phyloP scores from a whole-genome alignment of 2,113 vertebrate species.

The Corydoras maculifer region DNA sequence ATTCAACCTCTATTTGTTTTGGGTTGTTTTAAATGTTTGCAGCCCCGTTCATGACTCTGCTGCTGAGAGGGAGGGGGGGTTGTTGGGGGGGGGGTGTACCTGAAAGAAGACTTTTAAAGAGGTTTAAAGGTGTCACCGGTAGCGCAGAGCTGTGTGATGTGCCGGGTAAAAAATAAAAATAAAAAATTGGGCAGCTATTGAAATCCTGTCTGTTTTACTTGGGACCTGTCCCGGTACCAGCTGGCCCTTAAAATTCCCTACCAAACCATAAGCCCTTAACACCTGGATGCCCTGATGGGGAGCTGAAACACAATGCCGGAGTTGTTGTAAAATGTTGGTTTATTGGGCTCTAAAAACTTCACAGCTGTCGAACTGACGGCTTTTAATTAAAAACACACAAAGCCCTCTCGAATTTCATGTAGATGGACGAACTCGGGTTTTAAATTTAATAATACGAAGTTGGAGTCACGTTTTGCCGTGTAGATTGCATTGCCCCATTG shows the following conservation, averaged over 20 bases:
- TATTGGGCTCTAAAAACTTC: background rate
- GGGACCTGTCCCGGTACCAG: constrained; percentile 30
- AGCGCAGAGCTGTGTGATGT: too few species aligned
- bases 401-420: too few species aligned
- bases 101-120: too few species aligned
- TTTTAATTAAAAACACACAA: background rate
- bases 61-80: background rate
- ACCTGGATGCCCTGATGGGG: constrained; percentile 18
- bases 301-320: constrained; percentile 3
- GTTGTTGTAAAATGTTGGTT: constrained; percentile 13
- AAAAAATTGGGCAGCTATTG: constrained; percentile 23
- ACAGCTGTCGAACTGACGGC: background rate
- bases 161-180: constrained; percentile 16
- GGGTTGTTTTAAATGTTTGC: constrained; percentile 66
- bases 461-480: too few species aligned
- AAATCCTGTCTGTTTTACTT: constrained; percentile 35
- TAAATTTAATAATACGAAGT: too few species aligned
- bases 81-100: too few species aligned
- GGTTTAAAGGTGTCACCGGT: too few species aligned
- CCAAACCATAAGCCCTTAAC: constrained; percentile 20
- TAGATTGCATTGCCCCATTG: too few species aligned
- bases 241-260: constrained; percentile 22
- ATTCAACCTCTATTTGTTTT: constrained; percentile 70
- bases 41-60: constrained; percentile 45
- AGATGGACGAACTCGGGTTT: too few species aligned